phyloP scores from a whole-genome alignment of 1,140 invertebrate genomes.

The Ladona fulva region DNA sequence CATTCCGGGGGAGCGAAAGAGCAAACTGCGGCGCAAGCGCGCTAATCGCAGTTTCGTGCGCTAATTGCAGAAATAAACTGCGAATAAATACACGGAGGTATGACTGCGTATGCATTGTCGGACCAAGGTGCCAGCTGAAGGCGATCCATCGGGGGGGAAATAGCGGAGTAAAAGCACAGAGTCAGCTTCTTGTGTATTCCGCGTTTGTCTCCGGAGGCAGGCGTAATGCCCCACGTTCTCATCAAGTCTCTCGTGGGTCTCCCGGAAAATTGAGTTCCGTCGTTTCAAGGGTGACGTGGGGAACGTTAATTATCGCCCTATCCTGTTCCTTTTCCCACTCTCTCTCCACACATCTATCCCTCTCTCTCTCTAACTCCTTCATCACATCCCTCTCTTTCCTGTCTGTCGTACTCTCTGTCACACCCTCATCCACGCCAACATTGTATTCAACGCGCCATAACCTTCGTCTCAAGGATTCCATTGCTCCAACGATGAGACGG shows the following conservation, averaged over 20 bases:
- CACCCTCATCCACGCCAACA: too few relatives aligned
- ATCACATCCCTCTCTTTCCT: not conserved
- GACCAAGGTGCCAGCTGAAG: too few relatives aligned
- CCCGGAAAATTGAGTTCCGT: slow-evolving; percentile 7
- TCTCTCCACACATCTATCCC: not conserved
- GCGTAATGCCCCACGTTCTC: not conserved
- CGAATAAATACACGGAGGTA: too few relatives aligned
- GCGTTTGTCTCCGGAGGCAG: not conserved
- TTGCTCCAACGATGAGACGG: too few relatives aligned
- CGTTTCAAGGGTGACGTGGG: slow-evolving; percentile 1
- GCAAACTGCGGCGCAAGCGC: too few relatives aligned
- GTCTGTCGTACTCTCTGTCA: not conserved
- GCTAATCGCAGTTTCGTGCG: too few relatives aligned
- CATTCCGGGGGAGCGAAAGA: too few relatives aligned
- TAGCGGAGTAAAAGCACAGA: not conserved
- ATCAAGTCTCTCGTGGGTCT: not conserved
- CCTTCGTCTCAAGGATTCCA: too few relatives aligned
- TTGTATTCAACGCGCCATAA: too few relatives aligned
- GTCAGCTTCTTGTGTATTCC: not conserved
- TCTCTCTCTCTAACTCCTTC: not conserved
- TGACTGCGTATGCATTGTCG: too few relatives aligned
- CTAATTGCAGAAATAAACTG: too few relatives aligned
- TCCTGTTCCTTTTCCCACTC: not conserved
- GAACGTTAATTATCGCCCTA: not conserved
- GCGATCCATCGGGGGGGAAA: too few relatives aligned